Evolutionary conservation across 1,140 invertebrate species (phyloP), one percentile per base, ranked within the genome.

Genomic region (Pseudomyrmex dendroicus): DNA sequence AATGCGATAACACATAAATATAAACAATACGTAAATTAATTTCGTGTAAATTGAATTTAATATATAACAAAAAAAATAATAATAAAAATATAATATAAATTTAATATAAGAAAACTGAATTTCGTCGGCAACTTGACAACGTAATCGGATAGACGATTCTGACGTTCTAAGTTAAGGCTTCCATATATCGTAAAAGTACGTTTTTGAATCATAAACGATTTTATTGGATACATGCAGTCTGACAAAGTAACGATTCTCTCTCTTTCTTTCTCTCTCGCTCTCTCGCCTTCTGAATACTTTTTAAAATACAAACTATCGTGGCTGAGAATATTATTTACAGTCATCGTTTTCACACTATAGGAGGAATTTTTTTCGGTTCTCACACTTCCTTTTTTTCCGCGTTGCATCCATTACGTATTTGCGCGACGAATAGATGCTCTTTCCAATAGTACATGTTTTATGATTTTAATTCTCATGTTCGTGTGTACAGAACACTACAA

Each of bases 201-300:
- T 86, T 83, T 35, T 1, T 73, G 57, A 86, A 86, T 80, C 76
- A 70, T 72, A 72, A 80, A 80, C 66, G 22, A 80, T 72, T 78
- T 78, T 80, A 80, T 80, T 70, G 76, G 76, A 17, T 5, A 72
- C 15, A 9, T 67, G 52, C 54, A 59, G 12, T 7, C 54, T 68
- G 52, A 68, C 48, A 2, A 70, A 70, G 15, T 59, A 54, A 70
- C 20, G 54, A 70, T 70, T 57, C 54, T 59, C 54, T 7, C 12
- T 46, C 22, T n/a, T 15, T 54, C 25, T 64, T 5, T 52, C 46
- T 13, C 66, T 13, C 5, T 56, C 54, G 46, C 7, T 73, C 13
- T 44, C 20, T 48, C 15, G 20, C 15, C 48, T 15, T 48, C 25
- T 48, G 25, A 80, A 80, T 80, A 72, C 66, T 80, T 70, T 78